Conservation (phyloP, 2,888 invertebrate genomes). For the Gandaritis pyraliata region DNA sequence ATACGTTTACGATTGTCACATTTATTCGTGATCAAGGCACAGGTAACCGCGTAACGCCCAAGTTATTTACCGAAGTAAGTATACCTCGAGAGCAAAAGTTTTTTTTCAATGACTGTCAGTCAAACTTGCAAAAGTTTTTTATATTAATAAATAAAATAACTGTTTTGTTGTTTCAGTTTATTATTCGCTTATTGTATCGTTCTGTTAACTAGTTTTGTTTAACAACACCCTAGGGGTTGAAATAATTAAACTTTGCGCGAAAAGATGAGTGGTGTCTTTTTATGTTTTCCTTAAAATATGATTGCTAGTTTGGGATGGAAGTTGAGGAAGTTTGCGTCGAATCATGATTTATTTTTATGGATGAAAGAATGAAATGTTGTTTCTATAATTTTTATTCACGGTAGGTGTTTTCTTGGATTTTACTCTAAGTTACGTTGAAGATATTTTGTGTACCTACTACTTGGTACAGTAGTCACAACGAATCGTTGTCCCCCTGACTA, state of each 20-base stretch:
- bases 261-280: slow-evolving; percentile 28
- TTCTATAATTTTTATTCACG: neutral
- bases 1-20: too few species aligned
- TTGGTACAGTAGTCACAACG: too few species aligned
- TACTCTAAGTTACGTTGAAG: too few species aligned
- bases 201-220: slow-evolving; percentile 67
- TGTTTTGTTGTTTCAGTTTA: slow-evolving; percentile 65
- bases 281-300: slow-evolving; percentile 33
- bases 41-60: too few species aligned
- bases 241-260: slow-evolving; percentile 40
- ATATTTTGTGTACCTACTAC: too few species aligned
- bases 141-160: slow-evolving; percentile 28
- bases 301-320: slow-evolving; percentile 23
- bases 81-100: too few species aligned
- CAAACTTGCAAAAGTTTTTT: too few species aligned
- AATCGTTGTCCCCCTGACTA: too few species aligned
- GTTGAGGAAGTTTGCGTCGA: slow-evolving; percentile 12
- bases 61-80: too few species aligned
- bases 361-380: neutral
- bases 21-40: too few species aligned
- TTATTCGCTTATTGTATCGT: slow-evolving; percentile 73
- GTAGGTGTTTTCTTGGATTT: neutral
- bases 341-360: slow-evolving; percentile 24
- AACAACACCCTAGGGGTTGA: slow-evolving; percentile 31
- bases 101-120: too few species aligned